phyloP scores from a whole-genome alignment of 2,113 vertebrate genomes.

The Choloepus hoffmanni region DNA sequence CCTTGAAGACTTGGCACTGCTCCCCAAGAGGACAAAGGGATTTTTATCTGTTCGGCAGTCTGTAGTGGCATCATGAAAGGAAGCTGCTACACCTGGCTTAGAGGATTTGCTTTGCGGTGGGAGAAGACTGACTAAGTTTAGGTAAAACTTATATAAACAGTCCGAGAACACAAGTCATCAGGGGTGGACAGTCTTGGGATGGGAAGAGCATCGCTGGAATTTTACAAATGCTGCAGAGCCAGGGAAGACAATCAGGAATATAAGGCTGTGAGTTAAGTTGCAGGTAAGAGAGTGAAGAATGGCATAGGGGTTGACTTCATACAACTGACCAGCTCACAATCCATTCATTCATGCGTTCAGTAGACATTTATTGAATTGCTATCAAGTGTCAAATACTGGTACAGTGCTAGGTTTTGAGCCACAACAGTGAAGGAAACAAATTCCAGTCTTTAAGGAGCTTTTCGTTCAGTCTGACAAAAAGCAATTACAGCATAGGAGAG shows the following conservation, averaged over 20 bases:
- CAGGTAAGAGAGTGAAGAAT: neutral
- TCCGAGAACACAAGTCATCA: neutral
- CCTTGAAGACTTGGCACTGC: neutral
- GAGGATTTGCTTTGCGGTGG: neutral
- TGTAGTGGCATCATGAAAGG: neutral
- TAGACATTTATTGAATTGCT: neutral
- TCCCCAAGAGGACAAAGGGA: neutral
- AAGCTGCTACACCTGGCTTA: neutral
- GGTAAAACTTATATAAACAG: neutral
- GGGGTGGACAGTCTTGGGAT: neutral
- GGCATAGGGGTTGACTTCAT: neutral
- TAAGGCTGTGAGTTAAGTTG: neutral
- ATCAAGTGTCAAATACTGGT: neutral
- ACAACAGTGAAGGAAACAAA: neutral
- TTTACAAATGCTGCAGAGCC: neutral
- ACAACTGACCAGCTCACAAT: neutral
- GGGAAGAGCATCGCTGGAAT: neutral
- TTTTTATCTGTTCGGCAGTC: neutral
- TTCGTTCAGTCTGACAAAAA: neutral
- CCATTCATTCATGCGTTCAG: neutral
- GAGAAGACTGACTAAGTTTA: neutral
- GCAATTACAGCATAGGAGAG: neutral
- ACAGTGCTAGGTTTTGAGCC: neutral
- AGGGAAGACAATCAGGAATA: neutral
- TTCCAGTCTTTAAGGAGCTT: neutral